Percentiles rank a stretch among this genome's conserved stretches.
Conservation (phyloP, 2,888 invertebrate genomes). For the Dasypogon diadema region DNA sequence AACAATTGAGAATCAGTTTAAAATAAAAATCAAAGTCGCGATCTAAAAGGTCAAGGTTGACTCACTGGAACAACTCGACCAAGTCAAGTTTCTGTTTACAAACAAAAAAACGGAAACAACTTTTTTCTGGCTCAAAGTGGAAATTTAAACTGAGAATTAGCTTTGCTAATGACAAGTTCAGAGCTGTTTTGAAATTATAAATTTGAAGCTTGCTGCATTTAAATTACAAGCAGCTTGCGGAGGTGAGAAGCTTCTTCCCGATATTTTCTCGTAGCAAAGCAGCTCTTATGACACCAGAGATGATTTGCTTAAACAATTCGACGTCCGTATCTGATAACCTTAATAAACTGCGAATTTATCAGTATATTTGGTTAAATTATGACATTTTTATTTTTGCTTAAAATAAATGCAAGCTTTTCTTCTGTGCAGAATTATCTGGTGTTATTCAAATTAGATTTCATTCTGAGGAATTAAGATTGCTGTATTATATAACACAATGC, state of each 20-base stretch:
- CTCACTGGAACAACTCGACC: background rate
- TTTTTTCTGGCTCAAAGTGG: slow-evolving; percentile 19
- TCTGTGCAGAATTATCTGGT: too few relatives aligned
- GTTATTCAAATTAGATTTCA: too few relatives aligned
- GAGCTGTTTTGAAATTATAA: slow-evolving; percentile 12
- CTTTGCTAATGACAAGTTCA: slow-evolving; percentile 32
- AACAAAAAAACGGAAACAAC: slow-evolving; percentile 26
- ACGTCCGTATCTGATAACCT: slow-evolving; percentile 15
- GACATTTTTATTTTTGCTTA: too few relatives aligned
- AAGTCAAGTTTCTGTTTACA: slow-evolving; percentile 26
- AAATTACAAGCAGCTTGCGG: background rate
- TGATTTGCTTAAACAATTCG: slow-evolving; percentile 16
- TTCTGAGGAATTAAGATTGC: too few relatives aligned
- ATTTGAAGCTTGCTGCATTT: background rate
- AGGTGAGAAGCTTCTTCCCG: slow-evolving; percentile 23
- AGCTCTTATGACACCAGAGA: background rate
- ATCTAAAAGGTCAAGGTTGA: slow-evolving; percentile 20
- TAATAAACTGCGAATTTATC: background rate
- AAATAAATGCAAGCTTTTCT: too few relatives aligned
- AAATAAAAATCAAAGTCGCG: too few relatives aligned
- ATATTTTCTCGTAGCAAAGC: background rate
- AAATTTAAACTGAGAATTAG: slow-evolving; percentile 23
- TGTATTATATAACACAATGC: too few relatives aligned
- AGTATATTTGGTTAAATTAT: too few relatives aligned
- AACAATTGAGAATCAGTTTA: too few relatives aligned